Percentiles rank a stretch among this genome's conserved stretches.
Conservation (phyloP, 2,888 invertebrate genomes). For the Xanthia togata region DNA sequence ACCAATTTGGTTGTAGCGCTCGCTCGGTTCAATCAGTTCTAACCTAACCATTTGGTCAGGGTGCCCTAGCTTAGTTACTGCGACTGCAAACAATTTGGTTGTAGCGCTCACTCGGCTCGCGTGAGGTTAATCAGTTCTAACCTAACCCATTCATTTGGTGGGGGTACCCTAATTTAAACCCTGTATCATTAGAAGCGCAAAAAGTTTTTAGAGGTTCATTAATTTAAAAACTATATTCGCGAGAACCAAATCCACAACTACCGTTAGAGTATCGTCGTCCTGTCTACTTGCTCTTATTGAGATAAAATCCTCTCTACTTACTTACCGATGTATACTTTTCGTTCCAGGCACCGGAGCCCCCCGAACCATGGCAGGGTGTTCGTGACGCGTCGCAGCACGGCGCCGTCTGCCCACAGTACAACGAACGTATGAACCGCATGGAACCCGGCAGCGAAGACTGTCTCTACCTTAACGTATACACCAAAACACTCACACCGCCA, state of each 20-base stretch:
- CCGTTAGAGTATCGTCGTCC: too few relatives aligned
- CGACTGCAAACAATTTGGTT: background rate
- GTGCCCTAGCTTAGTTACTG: background rate
- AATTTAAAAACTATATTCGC: background rate
- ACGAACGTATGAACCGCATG: constrained; percentile 86
- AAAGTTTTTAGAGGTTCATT: background rate
- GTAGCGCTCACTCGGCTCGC: background rate
- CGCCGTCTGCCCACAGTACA: constrained; percentile 86
- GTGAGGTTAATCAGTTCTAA: too few relatives aligned
- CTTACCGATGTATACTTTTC: background rate
- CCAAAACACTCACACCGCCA: constrained; percentile 75
- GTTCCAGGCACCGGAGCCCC: constrained; percentile 84
- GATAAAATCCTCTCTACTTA: background rate
- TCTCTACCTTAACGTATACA: constrained; percentile 93
- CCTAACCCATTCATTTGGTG: background rate
- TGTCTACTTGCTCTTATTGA: constrained; percentile 8
- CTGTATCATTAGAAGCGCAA: background rate
- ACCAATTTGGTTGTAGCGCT: background rate
- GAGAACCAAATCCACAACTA: background rate
- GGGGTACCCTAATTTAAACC: background rate
- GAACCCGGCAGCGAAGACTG: constrained; percentile 92
- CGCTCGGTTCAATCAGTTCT: background rate
- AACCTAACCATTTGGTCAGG: background rate
- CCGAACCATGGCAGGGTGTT: constrained; percentile 82
- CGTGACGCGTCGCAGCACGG: constrained; percentile 84